These are phyloP conservation scores for Dipodomys ordii DNA, from an alignment of 2,113 vertebrate genomes.

Conservation along the genomic window DNA sequence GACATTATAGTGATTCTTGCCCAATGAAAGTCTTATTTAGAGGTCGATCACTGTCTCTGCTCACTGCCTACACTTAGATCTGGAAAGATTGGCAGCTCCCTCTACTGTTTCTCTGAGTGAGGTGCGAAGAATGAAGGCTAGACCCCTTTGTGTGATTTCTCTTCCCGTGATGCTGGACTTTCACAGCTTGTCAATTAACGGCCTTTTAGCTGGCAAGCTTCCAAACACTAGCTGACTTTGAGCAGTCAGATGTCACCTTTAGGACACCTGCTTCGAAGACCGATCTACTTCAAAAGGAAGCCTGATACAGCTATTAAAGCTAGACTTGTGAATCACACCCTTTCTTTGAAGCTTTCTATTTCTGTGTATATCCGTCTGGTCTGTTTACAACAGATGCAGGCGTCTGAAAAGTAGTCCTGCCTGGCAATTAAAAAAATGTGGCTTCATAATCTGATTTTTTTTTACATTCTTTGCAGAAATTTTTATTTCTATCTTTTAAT, in stretches of 20 bases:
- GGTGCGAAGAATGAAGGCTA: constrained; percentile 51
- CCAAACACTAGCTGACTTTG: constrained; percentile 73
- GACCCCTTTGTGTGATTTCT: constrained; percentile 66
- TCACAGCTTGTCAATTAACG: constrained; percentile 80
- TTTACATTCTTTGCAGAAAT: constrained; percentile 48
- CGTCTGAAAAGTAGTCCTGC: constrained; percentile 75
- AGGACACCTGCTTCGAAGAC: constrained; percentile 78
- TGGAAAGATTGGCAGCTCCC: constrained; percentile 86
- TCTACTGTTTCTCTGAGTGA: constrained; percentile 81
- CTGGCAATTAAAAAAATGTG: constrained; percentile 70
- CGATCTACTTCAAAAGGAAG: constrained; percentile 75
- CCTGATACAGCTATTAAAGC: constrained; percentile 78
- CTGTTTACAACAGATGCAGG: constrained; percentile 81
- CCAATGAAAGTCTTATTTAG: constrained; percentile 1
- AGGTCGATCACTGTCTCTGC: neutral
- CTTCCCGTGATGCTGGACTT: constrained; percentile 25
- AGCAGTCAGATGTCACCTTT: constrained; percentile 75
- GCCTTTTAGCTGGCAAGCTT: constrained; percentile 76
- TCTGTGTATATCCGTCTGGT: constrained; percentile 79
- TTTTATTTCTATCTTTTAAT: constrained; percentile 21
- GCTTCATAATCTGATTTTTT: constrained; percentile 72
- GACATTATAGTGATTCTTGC: neutral
- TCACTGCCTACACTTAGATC: neutral
- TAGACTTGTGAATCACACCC: constrained; percentile 74
- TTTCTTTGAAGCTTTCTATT: constrained; percentile 81